Conservation (phyloP, 2,888 invertebrate species). For the Macrosoma leucophasiata region DNA sequence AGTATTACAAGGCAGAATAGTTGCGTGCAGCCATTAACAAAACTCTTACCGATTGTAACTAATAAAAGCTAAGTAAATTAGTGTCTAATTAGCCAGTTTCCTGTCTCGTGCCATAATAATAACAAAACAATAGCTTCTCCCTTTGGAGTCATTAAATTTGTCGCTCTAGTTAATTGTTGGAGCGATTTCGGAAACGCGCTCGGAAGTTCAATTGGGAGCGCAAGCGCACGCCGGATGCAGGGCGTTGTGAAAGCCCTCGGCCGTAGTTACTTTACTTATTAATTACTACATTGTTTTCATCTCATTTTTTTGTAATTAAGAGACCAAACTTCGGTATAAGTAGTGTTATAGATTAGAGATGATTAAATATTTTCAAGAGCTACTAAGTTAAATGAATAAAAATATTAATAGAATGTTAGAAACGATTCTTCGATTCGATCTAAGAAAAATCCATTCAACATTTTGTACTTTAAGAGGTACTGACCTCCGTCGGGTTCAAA, state of each 20-base stretch:
- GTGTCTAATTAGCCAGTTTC: conserved; percentile 67
- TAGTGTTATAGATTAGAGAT: too few species aligned
- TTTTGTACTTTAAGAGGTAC: too few species aligned
- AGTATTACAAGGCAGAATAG: too few species aligned
- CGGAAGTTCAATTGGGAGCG: conserved; percentile 74
- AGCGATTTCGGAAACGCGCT: conserved; percentile 68
- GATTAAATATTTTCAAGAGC: too few species aligned
- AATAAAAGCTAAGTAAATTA: conserved; percentile 58
- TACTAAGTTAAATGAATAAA: too few species aligned
- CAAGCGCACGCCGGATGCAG: conserved; percentile 60
- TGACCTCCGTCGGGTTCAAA: conserved; percentile 17
- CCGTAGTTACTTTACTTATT: conserved; percentile 19
- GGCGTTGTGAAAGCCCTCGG: conserved; percentile 61
- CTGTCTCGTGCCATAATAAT: conserved; percentile 71
- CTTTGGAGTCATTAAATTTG: conserved; percentile 55
- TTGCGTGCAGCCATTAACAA: too few species aligned
- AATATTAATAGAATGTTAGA: too few species aligned
- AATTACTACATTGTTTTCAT: conserved; percentile 14
- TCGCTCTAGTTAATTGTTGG: conserved; percentile 43
- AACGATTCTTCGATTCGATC: too few species aligned
- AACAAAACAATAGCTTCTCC: conserved; percentile 70
- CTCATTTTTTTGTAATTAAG: too few species aligned
- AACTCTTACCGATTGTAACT: too few species aligned
- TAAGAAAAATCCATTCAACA: too few species aligned
- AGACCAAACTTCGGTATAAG: too few species aligned